A percentile compares a stretch with the other conserved stretches of the same genome.
Conservation (phyloP, 2,888 invertebrate genomes). For the Ectemnius lituratus region DNA sequence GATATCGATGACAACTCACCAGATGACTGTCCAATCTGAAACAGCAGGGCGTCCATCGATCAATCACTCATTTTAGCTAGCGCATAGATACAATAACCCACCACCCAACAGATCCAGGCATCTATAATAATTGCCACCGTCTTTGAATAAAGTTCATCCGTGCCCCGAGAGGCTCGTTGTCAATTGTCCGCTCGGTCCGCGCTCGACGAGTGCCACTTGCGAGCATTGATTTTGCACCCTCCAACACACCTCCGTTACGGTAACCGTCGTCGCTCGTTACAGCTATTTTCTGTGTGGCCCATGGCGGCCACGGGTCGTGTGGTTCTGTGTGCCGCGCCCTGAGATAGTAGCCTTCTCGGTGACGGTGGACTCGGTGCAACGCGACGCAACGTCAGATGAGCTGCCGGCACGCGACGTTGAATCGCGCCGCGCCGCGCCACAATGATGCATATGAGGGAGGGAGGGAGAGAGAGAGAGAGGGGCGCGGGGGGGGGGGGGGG, state of each 20-base stretch:
- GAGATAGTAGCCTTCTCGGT: conserved; percentile 69
- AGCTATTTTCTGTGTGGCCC: conserved; percentile 64
- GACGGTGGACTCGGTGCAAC: conserved; percentile 46
- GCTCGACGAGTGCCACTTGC: conserved; percentile 28
- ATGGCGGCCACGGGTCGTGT: too few relatives aligned
- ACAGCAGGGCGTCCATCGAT: background rate
- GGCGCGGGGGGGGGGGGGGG: too few relatives aligned
- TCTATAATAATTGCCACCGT: conserved; percentile 52
- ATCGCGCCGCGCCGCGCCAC: conserved; percentile 51
- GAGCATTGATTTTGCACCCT: conserved; percentile 73
- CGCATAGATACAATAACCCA: background rate
- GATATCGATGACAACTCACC: conserved; percentile 87
- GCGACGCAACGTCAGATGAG: conserved; percentile 69
- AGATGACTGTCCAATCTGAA: conserved; percentile 91
- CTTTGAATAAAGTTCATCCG: too few relatives aligned
- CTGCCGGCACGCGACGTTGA: conserved; percentile 72
- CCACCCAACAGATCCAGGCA: too few relatives aligned
- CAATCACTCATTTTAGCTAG: too few relatives aligned
- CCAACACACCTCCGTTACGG: conserved; percentile 48
- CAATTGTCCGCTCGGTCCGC: too few relatives aligned
- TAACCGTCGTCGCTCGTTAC: conserved; percentile 68
- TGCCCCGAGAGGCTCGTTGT: too few relatives aligned
- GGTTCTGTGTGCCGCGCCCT: too few relatives aligned
- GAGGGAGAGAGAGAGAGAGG: conserved; percentile 7
- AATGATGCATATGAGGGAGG: conserved; percentile 54